phyloP scores from a whole-genome alignment of 1,140 invertebrate species.

The Conopomorpha cramerella region DNA sequence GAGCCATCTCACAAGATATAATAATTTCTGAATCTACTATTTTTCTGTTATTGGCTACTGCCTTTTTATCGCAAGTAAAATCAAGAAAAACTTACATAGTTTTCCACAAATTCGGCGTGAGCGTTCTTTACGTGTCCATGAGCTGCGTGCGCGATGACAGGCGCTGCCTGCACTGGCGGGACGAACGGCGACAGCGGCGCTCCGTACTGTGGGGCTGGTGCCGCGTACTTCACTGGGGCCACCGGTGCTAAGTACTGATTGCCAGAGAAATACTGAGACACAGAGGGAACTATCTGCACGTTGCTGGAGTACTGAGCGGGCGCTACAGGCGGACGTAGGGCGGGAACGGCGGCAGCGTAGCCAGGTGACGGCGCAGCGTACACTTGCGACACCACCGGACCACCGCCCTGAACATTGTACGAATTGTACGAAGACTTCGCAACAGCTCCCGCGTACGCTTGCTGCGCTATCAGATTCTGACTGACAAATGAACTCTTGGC shows the following conservation, averaged over 20 bases:
- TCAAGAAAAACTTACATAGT: conserved; percentile 67
- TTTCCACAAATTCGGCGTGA: conserved; percentile 62
- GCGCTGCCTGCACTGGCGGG: conserved; percentile 1
- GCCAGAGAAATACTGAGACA: conserved; percentile 13
- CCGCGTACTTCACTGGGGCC: conserved; percentile 9
- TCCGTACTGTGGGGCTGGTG: conserved; percentile 13
- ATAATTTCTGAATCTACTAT: too few species aligned
- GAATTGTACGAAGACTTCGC: conserved; percentile 36
- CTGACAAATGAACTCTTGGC: conserved; percentile 19
- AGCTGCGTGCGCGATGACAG: conserved; percentile 3
- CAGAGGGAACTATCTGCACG: conserved; percentile 9
- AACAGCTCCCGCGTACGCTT: conserved; percentile 19
- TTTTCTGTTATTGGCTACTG: too few species aligned
- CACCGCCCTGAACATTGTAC: conserved; percentile 21
- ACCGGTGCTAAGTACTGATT: conserved; percentile 4
- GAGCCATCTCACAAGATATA: too few species aligned
- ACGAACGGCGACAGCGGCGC: conserved; percentile 11
- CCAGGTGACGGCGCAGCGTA: conserved; percentile 29
- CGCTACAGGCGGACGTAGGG: conserved; percentile 13
- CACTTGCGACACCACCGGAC: conserved; percentile 45
- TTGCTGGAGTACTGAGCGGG: conserved; percentile 11
- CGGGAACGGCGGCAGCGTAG: conserved; percentile 24
- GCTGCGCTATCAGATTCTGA: conserved; percentile 29
- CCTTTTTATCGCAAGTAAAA: too few species aligned
- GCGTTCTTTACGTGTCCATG: conserved; percentile 50